Evolutionary conservation across 2,888 invertebrate genomes (phyloP), one percentile per base, ranked within the genome.

Genomic region (Cephalotes varians): DNA sequence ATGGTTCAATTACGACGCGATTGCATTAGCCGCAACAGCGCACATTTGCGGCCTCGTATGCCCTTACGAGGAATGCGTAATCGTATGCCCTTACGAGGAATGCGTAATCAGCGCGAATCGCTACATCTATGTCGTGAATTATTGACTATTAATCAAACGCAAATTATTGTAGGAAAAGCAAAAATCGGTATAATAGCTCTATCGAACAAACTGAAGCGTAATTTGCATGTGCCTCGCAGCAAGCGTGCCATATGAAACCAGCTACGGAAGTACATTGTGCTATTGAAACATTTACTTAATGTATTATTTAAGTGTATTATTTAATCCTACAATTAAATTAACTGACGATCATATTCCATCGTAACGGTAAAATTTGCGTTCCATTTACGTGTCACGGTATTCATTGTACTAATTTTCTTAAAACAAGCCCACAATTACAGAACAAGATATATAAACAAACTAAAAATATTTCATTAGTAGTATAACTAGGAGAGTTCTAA

Each of bases 1-100:
- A 85, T 82, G 73, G 73, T 86, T 85, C 85, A 82, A 86, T 86
- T 86, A 86, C 82, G 65, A 56, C 25, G 81, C 64, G 64, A 71
- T 86, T 74, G 81, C 85, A 73, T 77, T 71, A 69, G 69, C 51
- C 31, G 56, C 58, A 69, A 58, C 62, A 49, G 37, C 25, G 37
- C 47, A 15, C 49, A 65, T 37, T 76, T 51, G 64, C 62, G 69
- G 34, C 62, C 49, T 71, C 82, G 34, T 44, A 62, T 81, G 64
- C 83, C 67, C 82, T 67, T 54, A 74, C 62, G 37, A 51, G 69
- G 58, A 84, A 76, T 65, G 67, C 81, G 51, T 69, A 84, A 84
- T 71, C 64, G 34, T 44, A 62, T 81, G 64, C 83, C 67, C 82
- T 67, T 54, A 74, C 62, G 37, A 51, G 69, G 58, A 84, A 76